Base-by-base conservation (phyloP, 1,140 invertebrate genomes). In the Acromyrmex charruanus region DNA sequence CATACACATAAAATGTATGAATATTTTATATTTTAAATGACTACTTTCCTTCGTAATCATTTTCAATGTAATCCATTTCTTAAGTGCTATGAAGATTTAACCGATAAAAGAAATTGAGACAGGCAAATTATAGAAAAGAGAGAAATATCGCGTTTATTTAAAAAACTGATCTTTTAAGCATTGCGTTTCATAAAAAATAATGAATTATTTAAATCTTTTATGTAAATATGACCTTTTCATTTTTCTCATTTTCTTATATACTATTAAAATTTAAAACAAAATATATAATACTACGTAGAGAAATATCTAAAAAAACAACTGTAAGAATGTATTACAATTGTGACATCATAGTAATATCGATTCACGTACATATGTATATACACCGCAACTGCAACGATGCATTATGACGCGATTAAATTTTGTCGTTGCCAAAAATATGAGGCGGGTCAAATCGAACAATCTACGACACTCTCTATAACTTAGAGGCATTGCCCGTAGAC, bases 381-480 rank as follows among this genome's bases (percentile, higher is more conserved):
- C 5, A n/a, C 63, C 28, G 31, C 44, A 28, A 74, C 14, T 61
- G 55, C 18, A 58, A 35, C 55, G 39, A n/a, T 74, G 61, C 80
- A 61, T 72, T 61, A 74, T 69, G 49, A 71, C 49, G 77, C 77
- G 69, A 82, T 82, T 59, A 82, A 82, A 84, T 75, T 51, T 84
- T 49, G 80, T 51, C 58, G 44, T 25, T 49, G 69, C 35, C 69
- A 58, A 84, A 84, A 84, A 84, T 75, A 84, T 61, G 80, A 74
- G 69, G 39, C 80, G 55, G 69, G 55, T 49, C 80, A 74, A 82
- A 84, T 75, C 69, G 80, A 84, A 74, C 80, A 39, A 75, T 84
- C 80, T 84, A 84, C 80, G 80, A 61, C 69, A 61, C 55, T 74
- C 80, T 49, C 80, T 84, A 84, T 84, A 84, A 84, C 80, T 84